Base-by-base conservation (phyloP, 1,140 invertebrate genomes). In the Tetranychus urticae region DNA sequence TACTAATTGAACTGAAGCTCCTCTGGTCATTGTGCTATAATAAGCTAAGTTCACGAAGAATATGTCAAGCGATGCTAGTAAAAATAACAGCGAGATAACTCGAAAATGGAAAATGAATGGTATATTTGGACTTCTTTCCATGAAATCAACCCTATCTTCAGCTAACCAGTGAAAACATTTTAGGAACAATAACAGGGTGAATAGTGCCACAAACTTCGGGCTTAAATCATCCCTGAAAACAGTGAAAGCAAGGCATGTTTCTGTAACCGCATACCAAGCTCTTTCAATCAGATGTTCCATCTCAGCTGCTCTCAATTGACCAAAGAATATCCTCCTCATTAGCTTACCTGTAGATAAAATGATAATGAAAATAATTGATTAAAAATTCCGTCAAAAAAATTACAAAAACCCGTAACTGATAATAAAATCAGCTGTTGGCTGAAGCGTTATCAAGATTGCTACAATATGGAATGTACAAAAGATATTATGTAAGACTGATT, bases 121-220 rank as follows among this genome's bases (percentile, higher is more conserved):
- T 68, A 98, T 94, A 0, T 96, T 82, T 33, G 96, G 96, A 76
- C 89, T 96, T 72, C 93, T 79, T 76, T 98, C 93, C 93, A 98
- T 97, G 81, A 88, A 97, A 76, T 99, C 94, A 37, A 99, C 91
- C 71, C 96, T 79, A 69, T 98, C 94, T 76, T 99, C 96, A 42
- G 89, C 89, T 23, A 99, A 75, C 96, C 96, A 99, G 77, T 99
- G 96, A 77, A 99, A 98, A 74, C 91, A 92, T 77, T 99, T 99
- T 14, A 99, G 73, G 73, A 99, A 97, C 47, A 99, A 77, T 39
- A 99, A 77, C 31, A 98, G 77, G 12, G 92, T 97, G 73, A 99
- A 99, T 47, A 97, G 75, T 13, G 91, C 91, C 69, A 98, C 89
- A 78, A 99, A 99, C 71, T 90, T 88, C 23, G 91, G 89, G 76